phyloP scores from a whole-genome alignment of 2,888 invertebrate genomes.

The Lithophane socia region DNA sequence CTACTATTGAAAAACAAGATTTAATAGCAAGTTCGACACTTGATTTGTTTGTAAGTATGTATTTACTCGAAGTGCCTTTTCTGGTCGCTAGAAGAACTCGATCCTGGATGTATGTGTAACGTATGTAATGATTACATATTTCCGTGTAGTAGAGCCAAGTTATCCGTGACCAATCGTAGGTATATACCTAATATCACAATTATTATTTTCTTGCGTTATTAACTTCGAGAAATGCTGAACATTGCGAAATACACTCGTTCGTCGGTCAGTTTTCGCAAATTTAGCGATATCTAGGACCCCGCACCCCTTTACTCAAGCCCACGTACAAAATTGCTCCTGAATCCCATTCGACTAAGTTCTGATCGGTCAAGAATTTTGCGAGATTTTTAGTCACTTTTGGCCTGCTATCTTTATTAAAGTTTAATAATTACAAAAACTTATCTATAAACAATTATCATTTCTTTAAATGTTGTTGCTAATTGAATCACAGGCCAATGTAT shows the following conservation, averaged over 20 bases:
- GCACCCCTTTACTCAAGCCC: background rate
- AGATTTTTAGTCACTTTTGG: background rate
- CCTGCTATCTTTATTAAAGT: background rate
- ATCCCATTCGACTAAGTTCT: background rate
- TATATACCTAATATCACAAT: conserved; percentile 9
- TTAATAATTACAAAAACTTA: conserved; percentile 8
- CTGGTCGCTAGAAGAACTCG: background rate
- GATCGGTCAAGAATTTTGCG: background rate
- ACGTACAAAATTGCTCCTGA: background rate
- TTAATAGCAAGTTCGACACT: background rate
- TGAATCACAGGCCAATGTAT: background rate
- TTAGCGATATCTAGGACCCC: background rate
- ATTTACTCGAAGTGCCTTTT: conserved; percentile 4
- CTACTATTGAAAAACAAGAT: conserved; percentile 2
- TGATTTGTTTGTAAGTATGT: background rate
- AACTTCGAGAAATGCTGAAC: conserved; percentile 35
- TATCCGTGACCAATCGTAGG: conserved; percentile 19
- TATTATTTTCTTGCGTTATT: conserved; percentile 42
- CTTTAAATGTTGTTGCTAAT: background rate
- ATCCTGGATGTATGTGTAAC: conserved; percentile 8
- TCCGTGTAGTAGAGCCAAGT: conserved; percentile 3
- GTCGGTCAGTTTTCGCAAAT: background rate
- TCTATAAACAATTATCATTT: background rate
- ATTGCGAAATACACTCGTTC: conserved; percentile 24
- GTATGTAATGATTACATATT: conserved; percentile 18